Conservation (phyloP, 1,140 invertebrate genomes). For the Idris sp. region DNA sequence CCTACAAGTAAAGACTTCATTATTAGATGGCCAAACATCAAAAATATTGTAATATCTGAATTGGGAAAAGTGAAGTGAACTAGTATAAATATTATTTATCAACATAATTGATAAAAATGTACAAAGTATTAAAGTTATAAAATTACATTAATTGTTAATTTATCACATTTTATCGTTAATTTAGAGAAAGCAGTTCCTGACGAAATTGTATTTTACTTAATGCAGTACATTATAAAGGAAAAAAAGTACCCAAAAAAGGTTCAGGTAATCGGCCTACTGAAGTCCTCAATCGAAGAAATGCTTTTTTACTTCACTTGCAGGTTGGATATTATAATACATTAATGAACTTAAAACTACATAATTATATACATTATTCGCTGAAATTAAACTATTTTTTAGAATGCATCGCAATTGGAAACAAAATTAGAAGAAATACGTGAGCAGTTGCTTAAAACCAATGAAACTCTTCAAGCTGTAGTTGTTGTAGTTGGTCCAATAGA, state of each 20-base stretch:
- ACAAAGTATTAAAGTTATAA: neutral
- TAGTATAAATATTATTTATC: neutral
- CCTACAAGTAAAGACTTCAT: neutral
- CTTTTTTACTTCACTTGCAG: constrained; percentile 10
- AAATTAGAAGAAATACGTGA: neutral
- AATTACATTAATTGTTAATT: constrained; percentile 1
- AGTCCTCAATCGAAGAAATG: constrained; percentile 6
- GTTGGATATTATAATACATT: constrained; percentile 1
- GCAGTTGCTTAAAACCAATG: constrained; percentile 1
- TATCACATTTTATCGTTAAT: too few relatives aligned
- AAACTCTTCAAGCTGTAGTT: constrained; percentile 38
- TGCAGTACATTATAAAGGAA: constrained; percentile 15
- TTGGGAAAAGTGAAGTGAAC: neutral
- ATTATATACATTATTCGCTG: too few relatives aligned
- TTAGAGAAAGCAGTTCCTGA: constrained; percentile 6
- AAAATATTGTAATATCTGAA: neutral
- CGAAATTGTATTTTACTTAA: constrained; percentile 1
- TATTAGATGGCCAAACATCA: neutral
- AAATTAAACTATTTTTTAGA: constrained; percentile 6
- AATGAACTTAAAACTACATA: neutral
- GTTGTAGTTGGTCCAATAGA: constrained; percentile 22
- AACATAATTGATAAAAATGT: neutral
- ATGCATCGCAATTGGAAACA: constrained; percentile 4
- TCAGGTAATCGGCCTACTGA: neutral
- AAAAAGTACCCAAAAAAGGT: neutral